Conservation (phyloP, 2,797 vertebrate species). For the Centropyge bicolor region DNA sequence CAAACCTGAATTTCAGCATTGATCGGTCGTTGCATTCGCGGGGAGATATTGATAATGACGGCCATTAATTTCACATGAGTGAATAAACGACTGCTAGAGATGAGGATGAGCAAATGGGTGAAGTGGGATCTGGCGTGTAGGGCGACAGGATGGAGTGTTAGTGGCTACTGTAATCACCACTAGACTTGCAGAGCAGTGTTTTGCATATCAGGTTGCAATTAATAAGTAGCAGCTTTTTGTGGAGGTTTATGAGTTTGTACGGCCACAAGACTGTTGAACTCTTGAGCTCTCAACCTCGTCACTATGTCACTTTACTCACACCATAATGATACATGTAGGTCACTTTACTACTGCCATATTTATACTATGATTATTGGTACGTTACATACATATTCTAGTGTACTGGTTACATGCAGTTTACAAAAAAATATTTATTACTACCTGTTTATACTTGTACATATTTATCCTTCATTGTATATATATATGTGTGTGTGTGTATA, state of each 20-base stretch:
- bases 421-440: neutral
- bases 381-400: neutral
- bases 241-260: neutral
- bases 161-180: neutral
- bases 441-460: neutral
- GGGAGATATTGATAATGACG: slow-evolving; percentile 44
- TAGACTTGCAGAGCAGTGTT: neutral
- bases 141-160: neutral
- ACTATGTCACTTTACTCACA: neutral
- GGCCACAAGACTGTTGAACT: neutral
- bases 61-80: slow-evolving; percentile 54
- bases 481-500: neutral
- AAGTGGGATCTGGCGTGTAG: neutral
- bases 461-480: neutral
- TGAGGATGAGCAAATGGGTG: slow-evolving; percentile 14
- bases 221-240: neutral
- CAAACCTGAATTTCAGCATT: slow-evolving; percentile 51
- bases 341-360: neutral
- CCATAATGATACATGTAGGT: neutral
- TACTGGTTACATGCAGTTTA: neutral
- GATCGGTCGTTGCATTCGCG: slow-evolving; percentile 21
- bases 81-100: slow-evolving; percentile 39
- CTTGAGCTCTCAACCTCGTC: neutral
- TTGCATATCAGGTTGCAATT: neutral
- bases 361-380: neutral